Base-by-base conservation (phyloP, 2,113 vertebrate species). In the Tupaia chinensis region DNA sequence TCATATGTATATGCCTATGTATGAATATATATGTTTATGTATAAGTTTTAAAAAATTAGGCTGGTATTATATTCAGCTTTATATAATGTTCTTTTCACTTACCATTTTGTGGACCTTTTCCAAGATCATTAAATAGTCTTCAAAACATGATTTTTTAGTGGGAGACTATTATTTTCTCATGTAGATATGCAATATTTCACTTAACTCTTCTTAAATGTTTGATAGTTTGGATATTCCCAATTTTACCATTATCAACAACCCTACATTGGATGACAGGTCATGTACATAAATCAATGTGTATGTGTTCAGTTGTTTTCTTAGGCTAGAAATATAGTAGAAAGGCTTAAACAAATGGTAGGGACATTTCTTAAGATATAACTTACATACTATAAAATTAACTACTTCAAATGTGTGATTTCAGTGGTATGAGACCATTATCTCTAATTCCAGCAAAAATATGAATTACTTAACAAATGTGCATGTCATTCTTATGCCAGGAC, bases 251-350 rank as follows among this genome's bases (percentile, higher is more conserved):
- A 76, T 80, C 86, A 84, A 73, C 91, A 84, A 34, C 14, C 4
- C 25, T 85, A n/a, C 29, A 81, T n/a, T 87, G 19, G 8, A 58
- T 80, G 66, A 80, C 11, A 95, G 54, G 90, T 94, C 16, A 63
- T 73, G 7, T 78, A 72, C 23, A 63, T 69, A 93, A 84, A 91
- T 53, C 32, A 83, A 19, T 65, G 6, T 92, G 29, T 72, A 44
- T 23, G 76, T 84, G 23, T 93, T 78, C 84, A 87, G 76, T 80
- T 87, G 78, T 60, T 94, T 44, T 88, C 66, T 88, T 84, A 97
- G 17, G 13, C 69, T 88, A 93, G 25, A 93, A 32, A 91, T 7
- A 19, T 91, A 87, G 9, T 81, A 9, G 56, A 65, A 97, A 82
- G 19, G 84, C 17, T 96, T 14, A 22, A 81, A 91, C 54, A 80